phyloP scores from a whole-genome alignment of 2,888 invertebrate genomes.

The Podabrus alpinus region DNA sequence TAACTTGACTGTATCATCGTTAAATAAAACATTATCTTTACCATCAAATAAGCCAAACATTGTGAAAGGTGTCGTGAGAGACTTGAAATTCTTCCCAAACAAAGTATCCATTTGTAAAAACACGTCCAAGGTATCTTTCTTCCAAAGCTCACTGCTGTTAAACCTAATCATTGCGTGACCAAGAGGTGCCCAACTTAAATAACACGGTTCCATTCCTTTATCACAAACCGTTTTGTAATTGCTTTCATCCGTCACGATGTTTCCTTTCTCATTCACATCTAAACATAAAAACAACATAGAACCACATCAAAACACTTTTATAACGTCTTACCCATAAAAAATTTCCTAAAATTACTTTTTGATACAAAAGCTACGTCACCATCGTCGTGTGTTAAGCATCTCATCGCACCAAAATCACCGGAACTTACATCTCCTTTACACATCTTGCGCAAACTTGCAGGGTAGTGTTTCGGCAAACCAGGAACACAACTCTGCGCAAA shows the following conservation, averaged over 20 bases:
- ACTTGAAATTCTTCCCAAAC: conserved; percentile 67
- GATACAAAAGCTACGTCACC: conserved; percentile 80
- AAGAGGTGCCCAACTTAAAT: conserved; percentile 69
- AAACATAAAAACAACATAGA: background rate
- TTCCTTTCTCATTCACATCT: conserved; percentile 25
- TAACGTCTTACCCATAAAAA: conserved; percentile 58
- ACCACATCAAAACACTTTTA: background rate
- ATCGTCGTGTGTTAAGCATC: conserved; percentile 67
- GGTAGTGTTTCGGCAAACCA: conserved; percentile 47
- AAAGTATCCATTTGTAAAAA: conserved; percentile 70
- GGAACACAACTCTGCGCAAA: conserved; percentile 72
- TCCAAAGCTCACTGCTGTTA: conserved; percentile 60
- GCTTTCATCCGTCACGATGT: conserved; percentile 37
- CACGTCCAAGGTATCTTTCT: conserved; percentile 71
- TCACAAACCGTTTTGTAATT: conserved; percentile 66
- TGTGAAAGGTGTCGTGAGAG: conserved; percentile 66
- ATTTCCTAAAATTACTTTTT: conserved; percentile 44
- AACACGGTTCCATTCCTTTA: conserved; percentile 58
- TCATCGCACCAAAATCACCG: conserved; percentile 68
- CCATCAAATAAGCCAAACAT: conserved; percentile 73
- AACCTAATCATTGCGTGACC: conserved; percentile 70
- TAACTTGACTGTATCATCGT: conserved; percentile 58
- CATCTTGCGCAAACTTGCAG: conserved; percentile 41
- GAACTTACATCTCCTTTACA: conserved; percentile 50
- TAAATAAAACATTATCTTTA: conserved; percentile 67